Percentiles rank a stretch among this genome's conserved stretches.
Evolutionary conservation across 2,888 invertebrate species (phyloP).

Genomic region (Blera fallax): DNA sequence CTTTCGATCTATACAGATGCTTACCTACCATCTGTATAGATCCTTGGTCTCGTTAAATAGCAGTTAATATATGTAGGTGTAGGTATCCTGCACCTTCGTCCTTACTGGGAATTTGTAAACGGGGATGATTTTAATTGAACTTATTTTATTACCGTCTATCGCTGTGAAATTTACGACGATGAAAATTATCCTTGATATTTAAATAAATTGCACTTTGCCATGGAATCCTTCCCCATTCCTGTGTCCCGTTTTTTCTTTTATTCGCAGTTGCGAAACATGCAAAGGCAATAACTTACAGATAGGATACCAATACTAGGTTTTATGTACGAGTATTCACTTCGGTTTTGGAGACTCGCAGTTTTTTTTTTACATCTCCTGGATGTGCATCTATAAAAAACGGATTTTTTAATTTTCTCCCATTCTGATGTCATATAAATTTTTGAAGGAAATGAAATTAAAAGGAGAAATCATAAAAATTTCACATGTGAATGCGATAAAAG

Average conservation of each 20-base stretch:
- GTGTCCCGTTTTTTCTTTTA: neutral
- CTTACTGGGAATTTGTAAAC: conserved; percentile 40
- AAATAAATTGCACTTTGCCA: conserved; percentile 70
- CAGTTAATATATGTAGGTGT: conserved; percentile 47
- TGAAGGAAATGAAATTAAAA: conserved; percentile 60
- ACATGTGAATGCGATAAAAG: conserved; percentile 69
- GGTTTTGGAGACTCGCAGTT: neutral
- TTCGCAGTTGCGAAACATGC: conserved; percentile 41
- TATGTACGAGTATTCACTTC: conserved; percentile 40
- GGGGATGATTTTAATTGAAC: conserved; percentile 70
- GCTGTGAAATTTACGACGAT: conserved; percentile 65
- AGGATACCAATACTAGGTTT: conserved; percentile 12
- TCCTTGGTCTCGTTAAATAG: conserved; percentile 31
- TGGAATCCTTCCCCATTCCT: conserved; percentile 23
- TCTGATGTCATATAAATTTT: conserved; percentile 54
- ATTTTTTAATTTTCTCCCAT: conserved; percentile 66
- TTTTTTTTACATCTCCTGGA: conserved; percentile 29
- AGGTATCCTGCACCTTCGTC: conserved; percentile 32
- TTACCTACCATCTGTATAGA: neutral
- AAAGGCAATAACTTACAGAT: conserved; percentile 57
- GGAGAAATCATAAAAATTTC: conserved; percentile 53
- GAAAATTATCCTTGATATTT: conserved; percentile 66
- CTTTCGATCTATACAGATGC: conserved; percentile 42
- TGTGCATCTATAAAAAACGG: conserved; percentile 48
- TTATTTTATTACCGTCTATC: conserved; percentile 70